phyloP scores from a whole-genome alignment of 2,113 vertebrate genomes.

The Laterallus jamaicensis region DNA sequence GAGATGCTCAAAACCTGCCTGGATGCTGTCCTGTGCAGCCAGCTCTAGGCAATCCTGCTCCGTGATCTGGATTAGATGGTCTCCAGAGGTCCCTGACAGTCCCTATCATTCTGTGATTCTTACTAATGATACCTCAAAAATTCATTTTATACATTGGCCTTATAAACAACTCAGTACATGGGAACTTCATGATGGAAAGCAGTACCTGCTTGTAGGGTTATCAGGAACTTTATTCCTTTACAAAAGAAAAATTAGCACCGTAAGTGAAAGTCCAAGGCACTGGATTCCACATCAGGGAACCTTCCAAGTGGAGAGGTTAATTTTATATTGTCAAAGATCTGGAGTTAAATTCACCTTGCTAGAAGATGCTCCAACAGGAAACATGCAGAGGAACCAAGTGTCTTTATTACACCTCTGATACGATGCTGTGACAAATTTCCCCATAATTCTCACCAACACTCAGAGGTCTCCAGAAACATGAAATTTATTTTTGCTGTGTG shows the following conservation, averaged over 20 bases:
- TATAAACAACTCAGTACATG: not conserved
- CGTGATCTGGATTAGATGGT: too few species aligned
- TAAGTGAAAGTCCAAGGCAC: not conserved
- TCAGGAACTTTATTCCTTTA: not conserved
- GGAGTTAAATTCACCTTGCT: not conserved
- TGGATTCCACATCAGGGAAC: not conserved
- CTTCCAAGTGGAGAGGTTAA: not conserved
- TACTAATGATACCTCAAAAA: not conserved
- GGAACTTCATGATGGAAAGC: not conserved
- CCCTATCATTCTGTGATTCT: too few species aligned
- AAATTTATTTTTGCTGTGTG: not conserved
- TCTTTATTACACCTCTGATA: not conserved
- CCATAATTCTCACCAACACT: not conserved
- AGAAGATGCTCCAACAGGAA: not conserved
- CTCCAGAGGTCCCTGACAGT: too few species aligned
- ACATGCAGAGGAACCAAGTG: not conserved
- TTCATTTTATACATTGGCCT: not conserved
- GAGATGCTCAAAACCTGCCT: too few species aligned
- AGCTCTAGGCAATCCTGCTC: too few species aligned
- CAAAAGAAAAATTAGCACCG: not conserved
- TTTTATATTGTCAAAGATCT: not conserved
- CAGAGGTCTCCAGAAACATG: not conserved
- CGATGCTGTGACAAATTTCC: not conserved
- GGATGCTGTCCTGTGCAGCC: too few species aligned
- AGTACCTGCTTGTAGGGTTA: not conserved